phyloP scores from a whole-genome alignment of 2,888 invertebrate species.

The Pyrocoelia pectoralis region DNA sequence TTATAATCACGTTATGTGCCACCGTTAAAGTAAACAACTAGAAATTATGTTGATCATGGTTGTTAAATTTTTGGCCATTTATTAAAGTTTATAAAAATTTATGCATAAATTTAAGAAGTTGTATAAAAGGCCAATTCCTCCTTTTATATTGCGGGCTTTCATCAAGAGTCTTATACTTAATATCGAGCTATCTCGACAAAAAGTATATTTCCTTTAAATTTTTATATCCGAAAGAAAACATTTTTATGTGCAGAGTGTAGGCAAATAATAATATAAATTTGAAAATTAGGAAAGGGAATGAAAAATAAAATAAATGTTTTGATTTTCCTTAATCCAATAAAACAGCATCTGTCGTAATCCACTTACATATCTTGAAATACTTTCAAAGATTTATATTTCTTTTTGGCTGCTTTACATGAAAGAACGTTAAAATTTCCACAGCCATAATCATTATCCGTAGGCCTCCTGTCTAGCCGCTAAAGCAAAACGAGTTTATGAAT shows the following conservation, averaged over 20 bases:
- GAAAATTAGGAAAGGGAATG: background rate
- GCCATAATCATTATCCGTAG: background rate
- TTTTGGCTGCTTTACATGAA: background rate
- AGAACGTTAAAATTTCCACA: background rate
- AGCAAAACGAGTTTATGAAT: slow-evolving; percentile 1
- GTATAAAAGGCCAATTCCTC: too few species aligned
- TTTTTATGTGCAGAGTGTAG: background rate
- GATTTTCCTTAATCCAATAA: background rate
- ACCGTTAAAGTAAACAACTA: too few species aligned
- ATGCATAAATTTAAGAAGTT: too few species aligned
- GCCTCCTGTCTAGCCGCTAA: background rate
- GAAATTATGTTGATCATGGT: too few species aligned
- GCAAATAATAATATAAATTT: background rate
- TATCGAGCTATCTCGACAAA: too few species aligned
- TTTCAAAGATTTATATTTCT: background rate
- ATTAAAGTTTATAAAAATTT: too few species aligned
- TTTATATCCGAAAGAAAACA: background rate
- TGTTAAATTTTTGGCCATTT: too few species aligned
- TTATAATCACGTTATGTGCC: too few species aligned
- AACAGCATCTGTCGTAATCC: background rate
- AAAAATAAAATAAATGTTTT: background rate
- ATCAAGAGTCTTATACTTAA: too few species aligned
- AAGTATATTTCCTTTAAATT: too few species aligned
- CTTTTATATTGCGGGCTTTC: too few species aligned
- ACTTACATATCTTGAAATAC: background rate